Base-by-base conservation (phyloP, 2,797 vertebrate species). In the Leptoclinus maculatus region DNA sequence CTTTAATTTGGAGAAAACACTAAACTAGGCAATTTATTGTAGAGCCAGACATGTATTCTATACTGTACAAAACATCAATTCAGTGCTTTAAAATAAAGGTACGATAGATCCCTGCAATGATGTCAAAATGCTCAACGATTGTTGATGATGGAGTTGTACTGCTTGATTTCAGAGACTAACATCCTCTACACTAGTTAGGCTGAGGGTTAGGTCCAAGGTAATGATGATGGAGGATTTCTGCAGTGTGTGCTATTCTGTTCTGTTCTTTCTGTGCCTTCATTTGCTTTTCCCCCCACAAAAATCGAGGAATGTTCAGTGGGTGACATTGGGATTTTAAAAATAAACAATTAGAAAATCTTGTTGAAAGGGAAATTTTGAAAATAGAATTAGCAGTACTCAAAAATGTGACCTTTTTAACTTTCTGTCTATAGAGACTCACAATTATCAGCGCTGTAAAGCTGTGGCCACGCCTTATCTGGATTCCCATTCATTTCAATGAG, bases 1-100 rank as follows among this genome's bases (percentile, higher is more conserved):
- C 54, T 75, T 76, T 66, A 36, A n/a, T 65, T 32, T 34, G 3
- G 27, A 45, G 21, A 36, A 69, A 72, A 72, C 14, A 51, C 19
- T 41, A 17, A 57, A 71, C 9, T 7, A 21, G n/a, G 41, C 2
- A 21, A 49, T 38, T n/a, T 25, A 65, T 39, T 66, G 11, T 23
- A n/a, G 51, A 38, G 41, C 21, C 14, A 60, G 38, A 59, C 13
- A 21, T 49, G 41, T 58, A 16, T 32, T 57, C 16, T 60, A 19
- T 7, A 47, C 29, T 38, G 13, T 29, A 32, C 36, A 13, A 23
- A 49, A 57, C 13, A 63, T 21, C 3, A 39, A 43, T 10, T 65
- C 19, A 49, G 16, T 39, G 7, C 12, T 57, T 70, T 43, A 57
- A 6, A 54, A 32, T 34, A 19, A 67, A 27, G 21, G 21, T 34